These are phyloP conservation scores for Leucoma salicis DNA, from an alignment of 2,888 invertebrate species.

Conservation along the genomic window DNA sequence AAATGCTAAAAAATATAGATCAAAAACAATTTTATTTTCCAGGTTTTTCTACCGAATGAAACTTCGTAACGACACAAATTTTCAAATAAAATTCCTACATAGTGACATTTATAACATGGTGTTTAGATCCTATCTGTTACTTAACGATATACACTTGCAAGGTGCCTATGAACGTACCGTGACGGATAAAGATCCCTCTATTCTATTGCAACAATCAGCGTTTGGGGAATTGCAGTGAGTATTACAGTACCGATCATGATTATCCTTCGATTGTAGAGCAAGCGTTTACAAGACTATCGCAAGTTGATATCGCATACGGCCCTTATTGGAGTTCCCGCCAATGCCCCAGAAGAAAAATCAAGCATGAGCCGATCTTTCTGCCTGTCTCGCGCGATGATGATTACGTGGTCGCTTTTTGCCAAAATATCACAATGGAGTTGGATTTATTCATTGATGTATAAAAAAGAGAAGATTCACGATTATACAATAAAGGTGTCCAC, in stretches of 20 bases:
- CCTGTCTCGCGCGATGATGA: too few relatives aligned
- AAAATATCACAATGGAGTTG: too few relatives aligned
- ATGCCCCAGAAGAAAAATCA: too few relatives aligned
- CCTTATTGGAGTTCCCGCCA: too few relatives aligned
- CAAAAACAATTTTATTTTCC: neutral
- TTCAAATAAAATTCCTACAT: slow-evolving; percentile 44
- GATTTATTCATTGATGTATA: too few relatives aligned
- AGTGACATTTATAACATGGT: slow-evolving; percentile 50
- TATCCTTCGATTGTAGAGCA: neutral
- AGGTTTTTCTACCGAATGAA: slow-evolving; percentile 72
- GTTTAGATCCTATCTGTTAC: slow-evolving; percentile 36
- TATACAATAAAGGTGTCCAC: too few relatives aligned
- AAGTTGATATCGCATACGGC: too few relatives aligned
- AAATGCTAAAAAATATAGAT: too few relatives aligned
- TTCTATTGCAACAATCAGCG: slow-evolving; percentile 50
- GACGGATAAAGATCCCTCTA: slow-evolving; percentile 32
- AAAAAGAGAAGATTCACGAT: too few relatives aligned
- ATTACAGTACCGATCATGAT: neutral
- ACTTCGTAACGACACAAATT: slow-evolving; percentile 60
- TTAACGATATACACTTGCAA: slow-evolving; percentile 58
- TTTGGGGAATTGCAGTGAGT: slow-evolving; percentile 40
- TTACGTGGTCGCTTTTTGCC: too few relatives aligned
- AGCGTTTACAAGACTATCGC: too few relatives aligned
- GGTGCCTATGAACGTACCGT: slow-evolving; percentile 58
- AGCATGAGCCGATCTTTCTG: too few relatives aligned